Evolutionary conservation across 23 tunicate species (phyloP), one percentile per base, ranked within the genome.

Genomic region (Botrylloides violaceus): DNA sequence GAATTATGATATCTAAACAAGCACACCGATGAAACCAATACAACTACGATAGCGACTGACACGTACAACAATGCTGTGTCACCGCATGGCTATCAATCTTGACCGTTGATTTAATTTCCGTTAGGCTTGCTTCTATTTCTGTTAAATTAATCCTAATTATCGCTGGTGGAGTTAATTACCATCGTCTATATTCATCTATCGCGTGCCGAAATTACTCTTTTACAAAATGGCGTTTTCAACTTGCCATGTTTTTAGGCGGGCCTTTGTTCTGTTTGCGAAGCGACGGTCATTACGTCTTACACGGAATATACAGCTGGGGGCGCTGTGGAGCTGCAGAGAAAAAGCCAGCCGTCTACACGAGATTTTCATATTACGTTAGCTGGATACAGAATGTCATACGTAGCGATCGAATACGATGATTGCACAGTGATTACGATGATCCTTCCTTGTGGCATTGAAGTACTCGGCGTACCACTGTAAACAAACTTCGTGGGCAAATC

Each of bases 261-360:
- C 98, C 98, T 3, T 59, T 93, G 35, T 93, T 93, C 59, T 93
- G 98, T 66, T 88, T 55, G 36, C 77, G 98, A 58, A 56, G 77
- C 7, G 73, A 81, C 58, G 95, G 89, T 2, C 53, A 77, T 19
- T 86, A 85, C 81, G 94, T 85, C 26, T 64, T 93, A 5, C 98
- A 93, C 59, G 98, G 98, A 32, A 59, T 93, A 19, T 93, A 81
- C 71, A 80, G 88, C 49, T 93, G 84, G 84, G 98, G 98, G 22
- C 81, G 98, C 47, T 93, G 98, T 62, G 98, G 98, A 3, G 36
- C 76, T 1, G 98, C 85, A 23, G 72, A 18, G 36, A 71, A 66
- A 53, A 93, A 93, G 35, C 98, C 98, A 4, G 83, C 98, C 24
- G 83, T 93, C 3, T 93, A 77, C 71, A 86, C 82, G 49, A 81